These are phyloP conservation scores for Ranitomeya variabilis DNA, from an alignment of 2,113 vertebrate genomes.

Conservation along the genomic window DNA sequence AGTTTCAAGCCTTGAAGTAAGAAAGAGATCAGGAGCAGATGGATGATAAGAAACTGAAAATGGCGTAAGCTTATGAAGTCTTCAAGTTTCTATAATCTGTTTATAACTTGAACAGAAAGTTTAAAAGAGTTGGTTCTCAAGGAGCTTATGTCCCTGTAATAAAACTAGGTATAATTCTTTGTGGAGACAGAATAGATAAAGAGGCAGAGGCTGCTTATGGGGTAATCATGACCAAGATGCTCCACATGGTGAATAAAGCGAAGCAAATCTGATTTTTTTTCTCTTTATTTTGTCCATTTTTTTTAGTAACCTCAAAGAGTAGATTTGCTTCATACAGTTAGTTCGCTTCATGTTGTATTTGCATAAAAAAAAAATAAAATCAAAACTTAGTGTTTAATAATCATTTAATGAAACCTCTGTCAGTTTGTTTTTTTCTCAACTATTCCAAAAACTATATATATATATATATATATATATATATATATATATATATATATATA, in stretches of 20 bases:
- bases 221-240: not conserved
- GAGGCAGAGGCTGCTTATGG: not conserved
- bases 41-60: constrained; percentile 34
- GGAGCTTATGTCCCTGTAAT: not conserved
- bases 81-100: constrained; percentile 36
- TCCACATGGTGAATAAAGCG: not conserved
- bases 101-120: constrained; percentile 29
- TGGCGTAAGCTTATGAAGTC: constrained; percentile 29
- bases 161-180: not conserved
- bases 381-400: too few relatives aligned
- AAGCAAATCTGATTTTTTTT: not conserved
- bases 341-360: too few relatives aligned
- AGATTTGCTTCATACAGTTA: not conserved
- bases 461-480: too few relatives aligned
- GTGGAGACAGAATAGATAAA: not conserved
- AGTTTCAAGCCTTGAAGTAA: constrained; percentile 39
- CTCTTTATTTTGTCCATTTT: not conserved
- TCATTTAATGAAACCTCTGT: too few relatives aligned
- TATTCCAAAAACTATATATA: too few relatives aligned
- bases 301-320: not conserved
- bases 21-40: constrained; percentile 33
- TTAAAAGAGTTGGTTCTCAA: not conserved
- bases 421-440: too few relatives aligned
- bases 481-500: too few relatives aligned
- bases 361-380: too few relatives aligned